A percentile compares a stretch with the other conserved stretches of the same genome.
phyloP scores from a whole-genome alignment of 2,113 vertebrate species.

The Alligator sinensis region DNA sequence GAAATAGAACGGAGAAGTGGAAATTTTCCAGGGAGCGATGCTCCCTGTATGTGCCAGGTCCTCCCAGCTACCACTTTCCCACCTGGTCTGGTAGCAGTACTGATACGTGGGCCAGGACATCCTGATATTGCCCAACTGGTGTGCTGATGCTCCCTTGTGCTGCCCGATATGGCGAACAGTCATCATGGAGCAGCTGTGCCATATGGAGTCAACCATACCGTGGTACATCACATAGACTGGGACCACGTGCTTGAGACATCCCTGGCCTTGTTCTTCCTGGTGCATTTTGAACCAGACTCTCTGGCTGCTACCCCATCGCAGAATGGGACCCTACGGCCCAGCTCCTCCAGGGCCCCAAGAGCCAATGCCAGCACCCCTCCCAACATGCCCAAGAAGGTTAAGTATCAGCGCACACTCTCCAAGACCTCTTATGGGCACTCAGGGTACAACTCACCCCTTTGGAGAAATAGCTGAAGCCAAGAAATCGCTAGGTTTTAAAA shows the following conservation, averaged over 20 bases:
- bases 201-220: accelerated
- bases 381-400: not conserved
- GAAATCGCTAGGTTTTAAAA: no score
- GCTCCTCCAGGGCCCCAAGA: not conserved
- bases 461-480: not conserved
- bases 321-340: accelerated
- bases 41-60: not conserved
- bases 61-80: not conserved
- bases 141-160: not conserved
- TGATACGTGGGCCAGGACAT: accelerated
- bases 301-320: not conserved
- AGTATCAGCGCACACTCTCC: not conserved
- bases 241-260: accelerated
- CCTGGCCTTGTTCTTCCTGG: accelerated
- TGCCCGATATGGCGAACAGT: accelerated
- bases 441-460: not conserved
- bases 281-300: accelerated
- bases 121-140: accelerated
- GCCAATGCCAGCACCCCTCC: not conserved
- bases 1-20: not conserved
- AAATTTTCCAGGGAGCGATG: not conserved
- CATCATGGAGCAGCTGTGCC: accelerated
- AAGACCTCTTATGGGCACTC: accelerated
- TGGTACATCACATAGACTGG: accelerated
- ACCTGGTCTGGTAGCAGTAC: accelerated